Percentiles rank a stretch among this genome's conserved stretches.
These are phyloP conservation scores for Phortica okadai DNA, from an alignment of 2,888 invertebrate species.

Conservation along the genomic window DNA sequence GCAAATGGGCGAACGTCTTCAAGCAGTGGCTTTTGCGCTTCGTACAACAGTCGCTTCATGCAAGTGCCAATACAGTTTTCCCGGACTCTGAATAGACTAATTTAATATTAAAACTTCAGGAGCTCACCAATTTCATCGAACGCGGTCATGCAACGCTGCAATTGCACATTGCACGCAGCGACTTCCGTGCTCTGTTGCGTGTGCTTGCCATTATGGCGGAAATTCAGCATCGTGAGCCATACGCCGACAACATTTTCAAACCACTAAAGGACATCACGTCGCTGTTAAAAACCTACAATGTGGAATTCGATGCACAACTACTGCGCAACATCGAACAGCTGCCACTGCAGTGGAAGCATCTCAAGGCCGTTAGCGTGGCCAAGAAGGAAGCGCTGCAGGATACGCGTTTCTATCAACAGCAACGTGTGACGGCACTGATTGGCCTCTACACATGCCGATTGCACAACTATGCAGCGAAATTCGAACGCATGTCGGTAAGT, in stretches of 20 bases:
- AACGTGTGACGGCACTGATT: constrained; percentile 88
- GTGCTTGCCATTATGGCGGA: constrained; percentile 87
- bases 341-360: constrained; percentile 91
- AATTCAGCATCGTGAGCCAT: constrained; percentile 84
- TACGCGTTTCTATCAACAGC: constrained; percentile 90
- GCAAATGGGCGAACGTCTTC: constrained; percentile 92
- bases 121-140: constrained; percentile 86
- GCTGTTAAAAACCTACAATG: constrained; percentile 88
- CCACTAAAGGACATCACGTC: constrained; percentile 91
- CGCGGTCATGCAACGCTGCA: constrained; percentile 85
- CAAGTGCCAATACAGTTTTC: constrained; percentile 45
- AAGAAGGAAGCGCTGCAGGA: constrained; percentile 92
- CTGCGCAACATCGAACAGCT: constrained; percentile 88
- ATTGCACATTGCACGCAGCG: constrained; percentile 85
- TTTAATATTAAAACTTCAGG: constrained; percentile 74
- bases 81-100: constrained; percentile 4
- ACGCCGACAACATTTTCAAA: constrained; percentile 92
- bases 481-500: constrained; percentile 77
- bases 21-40: constrained; percentile 90
- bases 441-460: constrained; percentile 88
- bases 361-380: constrained; percentile 88
- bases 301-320: constrained; percentile 88
- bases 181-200: constrained; percentile 88
- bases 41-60: constrained; percentile 83
- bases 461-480: constrained; percentile 85